Evolutionary conservation across 2,113 vertebrate species (phyloP), one percentile per base, ranked within the genome.

Genomic region (Burhinus bistriatus): DNA sequence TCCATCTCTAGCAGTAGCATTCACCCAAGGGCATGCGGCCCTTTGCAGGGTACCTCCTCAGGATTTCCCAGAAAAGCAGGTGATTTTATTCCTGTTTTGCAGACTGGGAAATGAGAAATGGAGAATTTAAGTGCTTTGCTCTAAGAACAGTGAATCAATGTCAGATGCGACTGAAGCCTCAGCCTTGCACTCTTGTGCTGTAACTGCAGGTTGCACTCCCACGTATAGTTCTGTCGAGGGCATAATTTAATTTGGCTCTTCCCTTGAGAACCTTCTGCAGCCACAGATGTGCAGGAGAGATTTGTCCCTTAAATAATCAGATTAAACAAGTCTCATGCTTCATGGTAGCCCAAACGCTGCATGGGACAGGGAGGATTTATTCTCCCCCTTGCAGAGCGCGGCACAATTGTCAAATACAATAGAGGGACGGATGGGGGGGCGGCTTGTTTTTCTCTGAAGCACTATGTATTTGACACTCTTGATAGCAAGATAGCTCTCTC

Each of bases 321-420:
- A 88, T 66, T 30, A 58, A 83, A 45, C 4, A 29, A 69, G 73
- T 10, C 69, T 66, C 15, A 7, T 36, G n/a, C 54, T 40, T 68
- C 47, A 3, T 9, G 23, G 75, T 11, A 58, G 75, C 90, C 69
- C 51, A 12, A 22, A 11, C 38, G 1, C 93, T 30, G 93, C 65
- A 5, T 69, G 83, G 93, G 87, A 64, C 26, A 2, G 93, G 93
- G 57, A 58, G 65, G 83, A 78, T 93, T 89, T 93, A 6, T 34
- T 77, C 47, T 69, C 4, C 87, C 52, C 76, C 75, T 64, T 12
- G 70, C 87, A 57, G 75, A 49, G 83, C 3, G 13, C 4, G 2
- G 34, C 21, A 12, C 64, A 23, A 72, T 68, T 75, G 83, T 51
- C 44, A 51, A 4, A 42, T 5, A 18, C 49, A 38, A 13, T 9